Conservation (phyloP, 2,797 vertebrate genomes). For the Champsocephalus gunnari region DNA sequence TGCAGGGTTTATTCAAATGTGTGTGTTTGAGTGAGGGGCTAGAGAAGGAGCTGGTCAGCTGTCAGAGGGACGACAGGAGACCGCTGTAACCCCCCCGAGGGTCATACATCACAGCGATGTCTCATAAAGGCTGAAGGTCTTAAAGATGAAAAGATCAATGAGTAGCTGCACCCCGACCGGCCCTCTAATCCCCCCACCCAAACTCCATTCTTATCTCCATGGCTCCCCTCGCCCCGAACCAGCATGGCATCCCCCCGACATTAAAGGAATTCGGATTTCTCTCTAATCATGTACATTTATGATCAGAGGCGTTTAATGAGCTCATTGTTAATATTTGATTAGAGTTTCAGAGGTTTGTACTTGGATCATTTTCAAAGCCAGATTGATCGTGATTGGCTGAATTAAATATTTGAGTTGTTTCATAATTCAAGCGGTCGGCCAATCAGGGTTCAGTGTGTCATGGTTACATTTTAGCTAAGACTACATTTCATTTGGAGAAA, state of each 20-base stretch:
- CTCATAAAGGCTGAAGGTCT: conserved; percentile 63
- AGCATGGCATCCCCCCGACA: conserved; percentile 26
- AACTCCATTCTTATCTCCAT: conserved; percentile 39
- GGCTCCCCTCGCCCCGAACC: conserved; percentile 19
- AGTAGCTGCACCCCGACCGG: conserved; percentile 18
- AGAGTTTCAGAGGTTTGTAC: conserved; percentile 26
- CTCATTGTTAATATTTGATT: conserved; percentile 53
- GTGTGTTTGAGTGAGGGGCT: conserved; percentile 4
- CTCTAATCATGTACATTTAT: conserved; percentile 44
- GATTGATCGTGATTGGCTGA: neutral
- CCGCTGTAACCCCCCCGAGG: conserved; percentile 17
- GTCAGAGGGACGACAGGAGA: conserved; percentile 40
- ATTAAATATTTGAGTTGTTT: neutral
- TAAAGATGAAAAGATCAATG: conserved; percentile 65
- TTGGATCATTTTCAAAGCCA: conserved; percentile 36
- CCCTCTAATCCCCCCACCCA: conserved; percentile 41
- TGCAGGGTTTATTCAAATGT: neutral
- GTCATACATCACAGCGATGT: conserved; percentile 61
- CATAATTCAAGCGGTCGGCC: neutral
- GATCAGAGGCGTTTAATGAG: conserved; percentile 46
- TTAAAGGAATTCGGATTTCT: conserved; percentile 50
- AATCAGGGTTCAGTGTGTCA: neutral
- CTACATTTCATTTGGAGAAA: neutral
- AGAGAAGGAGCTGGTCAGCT: conserved; percentile 35
- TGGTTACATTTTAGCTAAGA: neutral